phyloP scores from a whole-genome alignment of 2,797 vertebrate genomes.

The Morus bassanus region DNA sequence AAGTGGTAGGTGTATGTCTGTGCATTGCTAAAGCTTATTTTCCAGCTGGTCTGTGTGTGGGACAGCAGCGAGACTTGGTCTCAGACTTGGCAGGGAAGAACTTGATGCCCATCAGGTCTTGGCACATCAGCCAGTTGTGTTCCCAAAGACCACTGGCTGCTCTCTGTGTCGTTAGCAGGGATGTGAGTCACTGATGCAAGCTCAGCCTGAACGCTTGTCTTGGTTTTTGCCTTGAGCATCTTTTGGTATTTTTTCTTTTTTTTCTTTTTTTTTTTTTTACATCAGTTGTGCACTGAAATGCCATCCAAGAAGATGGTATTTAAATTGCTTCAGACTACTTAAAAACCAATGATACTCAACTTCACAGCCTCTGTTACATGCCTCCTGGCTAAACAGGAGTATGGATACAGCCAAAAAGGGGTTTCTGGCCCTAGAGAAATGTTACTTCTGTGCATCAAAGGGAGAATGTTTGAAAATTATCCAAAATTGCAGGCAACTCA shows the following conservation, averaged over 20 bases:
- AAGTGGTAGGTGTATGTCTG: neutral
- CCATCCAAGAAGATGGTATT: neutral
- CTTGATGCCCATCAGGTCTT: neutral
- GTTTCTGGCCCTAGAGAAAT: slow-evolving; percentile 30
- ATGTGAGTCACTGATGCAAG: neutral
- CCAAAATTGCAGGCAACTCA: slow-evolving; percentile 36
- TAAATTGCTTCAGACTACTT: neutral
- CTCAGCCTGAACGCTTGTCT: neutral
- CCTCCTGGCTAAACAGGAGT: neutral
- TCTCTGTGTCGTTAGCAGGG: neutral
- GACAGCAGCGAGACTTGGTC: neutral
- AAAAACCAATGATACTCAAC: neutral
- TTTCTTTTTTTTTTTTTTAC: neutral
- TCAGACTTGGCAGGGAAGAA: neutral
- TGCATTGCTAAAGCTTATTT: neutral
- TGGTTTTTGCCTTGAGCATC: neutral
- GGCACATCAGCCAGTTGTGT: neutral
- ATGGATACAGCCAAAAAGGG: neutral
- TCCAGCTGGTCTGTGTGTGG: neutral
- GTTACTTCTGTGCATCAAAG: slow-evolving; percentile 43
- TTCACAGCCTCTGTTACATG: neutral
- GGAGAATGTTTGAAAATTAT: slow-evolving; percentile 39
- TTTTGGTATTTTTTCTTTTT: neutral
- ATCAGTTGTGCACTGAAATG: neutral
- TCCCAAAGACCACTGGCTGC: neutral